Evolutionary conservation across 2,888 invertebrate genomes (phyloP), one percentile per base, ranked within the genome.

Genomic region (Tribolium freemani): DNA sequence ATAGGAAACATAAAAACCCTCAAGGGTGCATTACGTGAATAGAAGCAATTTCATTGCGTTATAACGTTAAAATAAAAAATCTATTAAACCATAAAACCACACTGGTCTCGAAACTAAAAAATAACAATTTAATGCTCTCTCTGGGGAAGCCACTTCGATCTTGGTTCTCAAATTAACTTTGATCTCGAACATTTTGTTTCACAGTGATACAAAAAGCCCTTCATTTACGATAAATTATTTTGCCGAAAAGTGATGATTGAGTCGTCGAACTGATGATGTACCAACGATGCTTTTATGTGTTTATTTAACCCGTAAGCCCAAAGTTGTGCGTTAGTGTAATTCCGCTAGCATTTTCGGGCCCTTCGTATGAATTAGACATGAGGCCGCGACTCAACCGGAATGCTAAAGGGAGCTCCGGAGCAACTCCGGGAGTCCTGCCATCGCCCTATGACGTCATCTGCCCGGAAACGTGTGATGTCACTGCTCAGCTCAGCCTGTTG

Each of bases 301-400:
- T 68, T 66, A 66, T 66, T 66, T 46, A 66, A 44, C 63, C 38
- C 38, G 6, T 10, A 26, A 46, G 60, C 30, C 26, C 16, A 48
- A 63, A 11, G 31, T 16, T 54, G 54, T 54, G 68, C 68, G 50
- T 60, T 51, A 20, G 50, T 63, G 70, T 48, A 54, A 70, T 63
- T 70, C 70, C 38, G 30, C 10, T 30, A 54, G 20, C 69, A 44
- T 61, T 54, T 58, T 61, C 69, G 61, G 31, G 46, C 64, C 26
- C n/a, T 64, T 58, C 50, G 50, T 46, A 71, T 71, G 71, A 71
- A 71, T 71, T 66, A 71, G 64, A 66, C 64, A 71, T 71, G 71
- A 71, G 71, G 20, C 45, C 48, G 54, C 56, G 57, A 64, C 51
- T 57, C 48, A 57, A 51, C 58, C 60, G 60, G 71, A 71, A 71